Evolutionary conservation across 2,797 vertebrate species (phyloP), one percentile per base, ranked within the genome.

Genomic region (Pempheris klunzingeri): DNA sequence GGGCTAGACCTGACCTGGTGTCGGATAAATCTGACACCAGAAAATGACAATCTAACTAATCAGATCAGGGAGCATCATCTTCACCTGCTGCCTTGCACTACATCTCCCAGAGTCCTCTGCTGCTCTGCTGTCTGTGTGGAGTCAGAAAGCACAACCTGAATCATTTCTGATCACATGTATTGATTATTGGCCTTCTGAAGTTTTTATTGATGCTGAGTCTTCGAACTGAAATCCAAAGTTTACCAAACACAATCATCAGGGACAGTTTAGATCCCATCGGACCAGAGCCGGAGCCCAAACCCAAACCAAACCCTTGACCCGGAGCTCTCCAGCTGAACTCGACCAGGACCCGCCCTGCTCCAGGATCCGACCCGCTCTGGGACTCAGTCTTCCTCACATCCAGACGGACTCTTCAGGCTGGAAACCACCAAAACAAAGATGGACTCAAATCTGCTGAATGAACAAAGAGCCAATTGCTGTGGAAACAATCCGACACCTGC

Each of bases 81-180:
- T 61, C 74, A 54, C 69, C 73, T 78, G 68, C 82, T 87, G 84
- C 83, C 78, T 91, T 93, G 87, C 82, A 88, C 87, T 88, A 83
- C 61, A 73, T 87, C 80, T 86, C 87, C 85, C 85, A 88, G 72
- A 85, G 64, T 68, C 72, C 86, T 60, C 67, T 78, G 79, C 61
- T 80, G 59, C 49, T 26, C 61, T 67, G 32, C 62, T 57, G 71
- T 71, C 70, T 79, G 46, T 64, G 39, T 26, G 34, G 47, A 73
- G 54, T 62, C 66, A 77, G 57, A 82, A 87, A 88, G 90, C 88
- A 90, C 90, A 90, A 83, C 32, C 55, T 41, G 17, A 81, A 57
- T 32, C 4, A 10, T 73, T 82, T 53, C 22, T 47, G 44, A 69
- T 75, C 53, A 69, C 10, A 1, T 44, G 20, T 71, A 36, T 61